A percentile compares a stretch with the other conserved stretches of the same genome.
Conservation (phyloP, 1,140 invertebrate species). For the Caenorhabditis tropicalis region DNA sequence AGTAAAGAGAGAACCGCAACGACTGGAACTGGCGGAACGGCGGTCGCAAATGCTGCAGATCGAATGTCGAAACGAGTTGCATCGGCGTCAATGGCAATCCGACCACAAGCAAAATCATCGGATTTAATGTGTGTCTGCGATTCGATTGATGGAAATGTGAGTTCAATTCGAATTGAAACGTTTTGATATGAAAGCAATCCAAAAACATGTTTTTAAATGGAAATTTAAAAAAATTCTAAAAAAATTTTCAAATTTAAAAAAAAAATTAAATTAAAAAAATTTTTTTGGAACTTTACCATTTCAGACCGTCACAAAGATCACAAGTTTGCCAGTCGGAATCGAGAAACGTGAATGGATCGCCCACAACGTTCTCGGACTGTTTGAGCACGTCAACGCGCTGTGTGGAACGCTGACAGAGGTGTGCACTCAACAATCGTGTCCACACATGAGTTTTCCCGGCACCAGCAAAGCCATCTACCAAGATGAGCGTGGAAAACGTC, state of each 20-base stretch:
- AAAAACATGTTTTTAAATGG: neutral
- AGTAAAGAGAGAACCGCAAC: slow-evolving; percentile 41
- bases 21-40: slow-evolving; percentile 30
- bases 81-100: slow-evolving; percentile 35
- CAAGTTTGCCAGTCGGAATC: slow-evolving; percentile 61
- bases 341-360: slow-evolving; percentile 67
- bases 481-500: slow-evolving; percentile 66
- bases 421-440: slow-evolving; percentile 64
- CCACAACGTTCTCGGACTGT: slow-evolving; percentile 66
- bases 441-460: slow-evolving; percentile 66
- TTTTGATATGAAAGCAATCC: neutral
- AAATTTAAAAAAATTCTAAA: neutral
- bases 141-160: slow-evolving; percentile 65
- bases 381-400: slow-evolving; percentile 69
- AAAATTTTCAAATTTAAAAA: neutral
- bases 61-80: slow-evolving; percentile 45
- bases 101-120: slow-evolving; percentile 31
- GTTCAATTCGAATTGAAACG: neutral
- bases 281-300: neutral
- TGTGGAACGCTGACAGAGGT: slow-evolving; percentile 67
- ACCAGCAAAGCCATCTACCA: slow-evolving; percentile 66
- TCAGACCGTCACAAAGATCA: slow-evolving; percentile 67
- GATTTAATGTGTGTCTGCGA: slow-evolving; percentile 69
- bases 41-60: slow-evolving; percentile 17
- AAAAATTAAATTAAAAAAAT: neutral